phyloP scores from a whole-genome alignment of 2,888 invertebrate species.

The Julus scandinavius region DNA sequence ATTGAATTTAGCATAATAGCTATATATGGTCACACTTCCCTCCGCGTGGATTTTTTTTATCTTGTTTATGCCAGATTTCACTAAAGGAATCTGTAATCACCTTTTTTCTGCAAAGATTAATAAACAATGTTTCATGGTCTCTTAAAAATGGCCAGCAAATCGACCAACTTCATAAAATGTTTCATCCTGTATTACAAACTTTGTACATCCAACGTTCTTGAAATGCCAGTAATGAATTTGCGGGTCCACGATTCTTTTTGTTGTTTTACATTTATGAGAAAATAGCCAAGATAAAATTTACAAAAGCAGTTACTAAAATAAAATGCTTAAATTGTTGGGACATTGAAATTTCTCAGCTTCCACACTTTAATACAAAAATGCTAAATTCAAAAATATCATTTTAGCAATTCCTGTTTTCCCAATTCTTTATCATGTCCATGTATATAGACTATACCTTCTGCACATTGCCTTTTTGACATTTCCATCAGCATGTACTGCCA shows the following conservation, averaged over 20 bases:
- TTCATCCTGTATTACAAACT: background rate
- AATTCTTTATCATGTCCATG: background rate
- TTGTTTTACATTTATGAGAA: background rate
- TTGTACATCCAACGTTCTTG: background rate
- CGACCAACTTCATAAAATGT: background rate
- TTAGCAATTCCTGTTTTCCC: background rate
- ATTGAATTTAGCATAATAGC: background rate
- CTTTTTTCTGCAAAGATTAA: background rate
- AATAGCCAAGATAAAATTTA: background rate
- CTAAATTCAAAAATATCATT: background rate
- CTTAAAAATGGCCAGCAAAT: background rate
- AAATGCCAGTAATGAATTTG: too few species aligned
- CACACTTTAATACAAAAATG: background rate
- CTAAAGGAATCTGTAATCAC: background rate
- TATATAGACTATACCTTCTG: background rate
- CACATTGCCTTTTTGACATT: background rate
- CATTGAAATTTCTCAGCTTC: background rate
- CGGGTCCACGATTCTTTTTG: background rate
- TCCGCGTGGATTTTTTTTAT: background rate
- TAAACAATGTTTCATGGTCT: background rate
- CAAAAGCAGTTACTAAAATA: background rate
- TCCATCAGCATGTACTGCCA: background rate
- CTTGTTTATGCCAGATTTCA: background rate
- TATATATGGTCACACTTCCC: conserved; percentile 18
- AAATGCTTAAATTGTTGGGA: background rate